Evolutionary conservation across 2,797 vertebrate genomes (phyloP), one percentile per base, ranked within the genome.

Genomic region (Cephalopachus bancanus): DNA sequence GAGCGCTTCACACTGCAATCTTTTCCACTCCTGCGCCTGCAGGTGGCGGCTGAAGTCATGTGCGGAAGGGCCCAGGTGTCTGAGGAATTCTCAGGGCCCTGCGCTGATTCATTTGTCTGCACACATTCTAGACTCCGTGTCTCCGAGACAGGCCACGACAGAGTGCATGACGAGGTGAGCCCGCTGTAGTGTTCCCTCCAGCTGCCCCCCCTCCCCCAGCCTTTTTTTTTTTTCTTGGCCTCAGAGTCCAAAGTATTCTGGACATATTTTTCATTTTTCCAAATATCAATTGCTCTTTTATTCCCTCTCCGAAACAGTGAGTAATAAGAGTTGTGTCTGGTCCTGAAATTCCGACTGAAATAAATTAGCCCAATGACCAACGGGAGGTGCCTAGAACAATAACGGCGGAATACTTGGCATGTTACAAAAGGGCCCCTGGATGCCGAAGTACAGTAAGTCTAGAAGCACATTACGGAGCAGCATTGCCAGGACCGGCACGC

Each of bases 181-280:
- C 97, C 16, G 78, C 88, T 33, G 92, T 93, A 94, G 69, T 93
- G 95, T 89, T 69, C 95, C 86, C 97, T 95, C 97, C 94, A 84
- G 96, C 67, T 85, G 37, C 37, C 37, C 44, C 1, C 83, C 67
- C 69, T 59, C 1, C 7, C 60, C 86, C 44, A 49, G 85, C 86
- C 67, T 93, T 88, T 80, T 92, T 94, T 93, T 89, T 79, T 49
- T 88, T 97, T 97, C 88, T 97, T 98, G 97, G 98, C 97, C 96
- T 97, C 92, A 0, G 71, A 83, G 74, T 1, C 51, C 93, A 96
- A 97, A 96, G 92, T 98, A 96, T 98, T 98, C 98, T 97, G 98
- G 98, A 98, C 97, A 97, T 98, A 98, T 97, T 98, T 98, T 98
- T 98, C 93, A 87, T 98, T 98, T 98, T 98, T 98, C 98, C 98